Conservation (phyloP, 2,797 vertebrate genomes). For the Pseudochromis fuscus region DNA sequence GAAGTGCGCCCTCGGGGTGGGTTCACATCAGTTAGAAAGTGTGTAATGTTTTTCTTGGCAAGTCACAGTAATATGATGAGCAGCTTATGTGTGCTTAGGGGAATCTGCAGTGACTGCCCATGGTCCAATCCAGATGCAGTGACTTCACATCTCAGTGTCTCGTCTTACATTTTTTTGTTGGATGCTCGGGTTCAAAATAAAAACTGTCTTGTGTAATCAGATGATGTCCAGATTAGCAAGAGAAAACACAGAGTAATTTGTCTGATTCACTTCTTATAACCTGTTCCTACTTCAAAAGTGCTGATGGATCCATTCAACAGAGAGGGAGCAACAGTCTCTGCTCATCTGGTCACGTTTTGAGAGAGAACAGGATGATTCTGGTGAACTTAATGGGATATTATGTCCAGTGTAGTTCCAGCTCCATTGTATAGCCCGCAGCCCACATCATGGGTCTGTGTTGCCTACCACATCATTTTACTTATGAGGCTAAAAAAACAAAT, state of each 20-base stretch:
- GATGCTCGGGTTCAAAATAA: constrained; percentile 37
- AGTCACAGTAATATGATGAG: constrained; percentile 44
- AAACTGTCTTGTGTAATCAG: constrained; percentile 31
- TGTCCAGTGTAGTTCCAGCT: not conserved
- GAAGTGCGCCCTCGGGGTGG: constrained; percentile 16
- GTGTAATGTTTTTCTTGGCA: constrained; percentile 57
- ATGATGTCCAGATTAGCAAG: constrained; percentile 23
- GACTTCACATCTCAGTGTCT: constrained; percentile 44
- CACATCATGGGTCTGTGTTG: no score
- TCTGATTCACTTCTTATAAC: constrained; percentile 30
- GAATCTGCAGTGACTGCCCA: constrained; percentile 19
- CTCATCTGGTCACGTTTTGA: constrained; percentile 54
- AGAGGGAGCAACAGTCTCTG: not conserved
- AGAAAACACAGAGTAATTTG: constrained; percentile 23
- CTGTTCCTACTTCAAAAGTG: constrained; percentile 42
- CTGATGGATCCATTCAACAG: not conserved
- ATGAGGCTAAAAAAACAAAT: no score
- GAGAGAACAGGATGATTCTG: constrained; percentile 36
- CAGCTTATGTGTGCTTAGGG: constrained; percentile 55
- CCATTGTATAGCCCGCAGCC: no score
- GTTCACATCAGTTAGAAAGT: constrained; percentile 27
- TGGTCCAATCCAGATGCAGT: constrained; percentile 44
- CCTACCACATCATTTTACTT: no score
- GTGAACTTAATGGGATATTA: not conserved
- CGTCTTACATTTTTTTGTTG: constrained; percentile 5